Base-by-base conservation (phyloP, 2,888 invertebrate species). In the Archips xylosteana region DNA sequence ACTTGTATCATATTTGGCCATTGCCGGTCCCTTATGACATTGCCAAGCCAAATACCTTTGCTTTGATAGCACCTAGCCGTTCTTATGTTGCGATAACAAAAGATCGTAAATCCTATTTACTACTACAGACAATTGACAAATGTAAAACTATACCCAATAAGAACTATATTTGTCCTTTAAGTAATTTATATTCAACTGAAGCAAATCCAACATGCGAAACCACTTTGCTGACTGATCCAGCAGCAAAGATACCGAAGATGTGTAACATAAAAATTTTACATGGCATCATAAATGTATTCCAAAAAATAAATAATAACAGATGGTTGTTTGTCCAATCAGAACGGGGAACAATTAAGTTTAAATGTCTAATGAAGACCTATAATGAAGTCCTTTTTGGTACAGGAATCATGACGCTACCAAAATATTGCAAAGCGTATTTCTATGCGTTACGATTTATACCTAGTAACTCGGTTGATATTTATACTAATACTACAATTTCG, bases 161-260 rank as follows among this genome's bases (percentile, higher is more conserved):
- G 32, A 57, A 57, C 32, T 57, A 57, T 9, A 32, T 57, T 1
- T 57, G 57, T 32, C 57, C 57, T 10, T 57, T 57, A 32, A 32
- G 57, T 32, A 57, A 57, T 32, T 12, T 57, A 2, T 57, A 57
- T 32, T 57, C 57, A 57, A 32, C 12, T 32, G 32, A 57, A 12
- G 57, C 57, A 2, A 57, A 57, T 23, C 57, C 57, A 32, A 57
- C 57, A 32, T 57, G 57, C 12, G 57, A 57, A 32, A 57, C 57
- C 1, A 57, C 4, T 57, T 57, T 57, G 32, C 57, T 57, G 0
- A 32, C 32, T 0, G 10, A 32, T 32, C 10, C 6, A 12, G 32
- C 10, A 32, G 23, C 57, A 12, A 57, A 32, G 23, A 23, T 57
- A 3, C 57, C 57, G 4, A 4, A 57, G 23, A 32, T 57, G 57